Conservation (phyloP, 1,140 invertebrate species). For the Trinorchestia longiramus region DNA sequence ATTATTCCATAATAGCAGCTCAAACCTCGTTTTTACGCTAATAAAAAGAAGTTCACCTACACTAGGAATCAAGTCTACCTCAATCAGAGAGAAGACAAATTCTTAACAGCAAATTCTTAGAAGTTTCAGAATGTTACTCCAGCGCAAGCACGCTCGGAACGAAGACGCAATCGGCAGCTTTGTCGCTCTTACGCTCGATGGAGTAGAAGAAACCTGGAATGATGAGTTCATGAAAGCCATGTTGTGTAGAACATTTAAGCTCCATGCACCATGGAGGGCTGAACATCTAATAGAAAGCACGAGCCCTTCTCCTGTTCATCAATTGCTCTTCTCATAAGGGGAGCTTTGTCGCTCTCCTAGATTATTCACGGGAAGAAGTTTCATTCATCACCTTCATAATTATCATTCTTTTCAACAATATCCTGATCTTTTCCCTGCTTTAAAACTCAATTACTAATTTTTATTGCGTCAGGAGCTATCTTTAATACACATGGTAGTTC, state of each 20-base stretch:
- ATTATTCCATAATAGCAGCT: neutral
- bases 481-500: no score
- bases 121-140: neutral
- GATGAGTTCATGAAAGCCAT: neutral
- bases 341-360: neutral
- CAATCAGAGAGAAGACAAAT: neutral
- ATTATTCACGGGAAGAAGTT: neutral
- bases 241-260: neutral
- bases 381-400: neutral
- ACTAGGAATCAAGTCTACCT: neutral
- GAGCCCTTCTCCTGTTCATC: neutral
- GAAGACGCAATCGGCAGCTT: neutral
- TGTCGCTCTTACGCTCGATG: no score
- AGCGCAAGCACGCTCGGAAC: neutral
- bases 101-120: neutral
- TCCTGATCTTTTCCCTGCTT: no score
- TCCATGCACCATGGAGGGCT: neutral
- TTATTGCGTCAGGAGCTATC: no score
- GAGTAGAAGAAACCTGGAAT: neutral
- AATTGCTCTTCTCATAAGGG: neutral
- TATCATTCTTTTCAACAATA: no score
- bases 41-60: neutral
- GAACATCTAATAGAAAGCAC: neutral
- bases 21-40: neutral
- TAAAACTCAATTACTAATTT: no score